These are phyloP conservation scores for Dioctria linearis DNA, from an alignment of 2,888 invertebrate species.

Conservation along the genomic window DNA sequence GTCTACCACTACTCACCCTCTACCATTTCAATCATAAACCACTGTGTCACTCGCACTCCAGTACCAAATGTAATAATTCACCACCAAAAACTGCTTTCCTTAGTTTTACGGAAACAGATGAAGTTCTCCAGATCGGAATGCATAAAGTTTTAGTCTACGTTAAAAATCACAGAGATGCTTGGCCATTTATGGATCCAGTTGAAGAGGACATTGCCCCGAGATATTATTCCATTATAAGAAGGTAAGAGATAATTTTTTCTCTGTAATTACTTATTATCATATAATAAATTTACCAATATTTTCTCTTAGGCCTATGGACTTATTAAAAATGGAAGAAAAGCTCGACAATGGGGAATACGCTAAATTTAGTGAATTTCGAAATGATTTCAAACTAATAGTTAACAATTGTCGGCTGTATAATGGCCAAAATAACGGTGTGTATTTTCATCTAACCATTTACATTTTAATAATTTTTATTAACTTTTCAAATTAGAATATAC, in stretches of 20 bases:
- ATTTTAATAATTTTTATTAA: background rate
- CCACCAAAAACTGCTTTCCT: slow-evolving; percentile 64
- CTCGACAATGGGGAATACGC: slow-evolving; percentile 86
- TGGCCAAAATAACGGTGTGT: slow-evolving; percentile 91
- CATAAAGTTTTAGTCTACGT: slow-evolving; percentile 92
- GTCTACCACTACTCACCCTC: slow-evolving; percentile 5
- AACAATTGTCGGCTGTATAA: slow-evolving; percentile 94
- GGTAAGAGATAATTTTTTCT: slow-evolving; percentile 64
- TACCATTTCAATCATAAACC: background rate
- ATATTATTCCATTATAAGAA: slow-evolving; percentile 81
- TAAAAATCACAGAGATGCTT: slow-evolving; percentile 91
- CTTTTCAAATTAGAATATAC: slow-evolving; percentile 81
- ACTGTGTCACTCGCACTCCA: background rate
- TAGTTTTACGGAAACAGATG: slow-evolving; percentile 86
- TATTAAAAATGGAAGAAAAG: slow-evolving; percentile 89
- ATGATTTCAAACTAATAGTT: slow-evolving; percentile 92
- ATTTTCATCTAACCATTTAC: background rate
- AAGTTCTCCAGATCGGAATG: slow-evolving; percentile 90
- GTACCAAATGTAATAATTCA: slow-evolving; percentile 58
- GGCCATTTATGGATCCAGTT: slow-evolving; percentile 95
- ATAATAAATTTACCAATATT: background rate
- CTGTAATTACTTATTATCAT: background rate
- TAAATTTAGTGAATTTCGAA: slow-evolving; percentile 84
- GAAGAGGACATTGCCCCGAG: slow-evolving; percentile 94
- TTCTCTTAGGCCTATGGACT: slow-evolving; percentile 84